A percentile compares a stretch with the other conserved stretches of the same genome.
These are phyloP conservation scores for Agrypnia vestita DNA, from an alignment of 1,140 invertebrate genomes.

Conservation along the genomic window DNA sequence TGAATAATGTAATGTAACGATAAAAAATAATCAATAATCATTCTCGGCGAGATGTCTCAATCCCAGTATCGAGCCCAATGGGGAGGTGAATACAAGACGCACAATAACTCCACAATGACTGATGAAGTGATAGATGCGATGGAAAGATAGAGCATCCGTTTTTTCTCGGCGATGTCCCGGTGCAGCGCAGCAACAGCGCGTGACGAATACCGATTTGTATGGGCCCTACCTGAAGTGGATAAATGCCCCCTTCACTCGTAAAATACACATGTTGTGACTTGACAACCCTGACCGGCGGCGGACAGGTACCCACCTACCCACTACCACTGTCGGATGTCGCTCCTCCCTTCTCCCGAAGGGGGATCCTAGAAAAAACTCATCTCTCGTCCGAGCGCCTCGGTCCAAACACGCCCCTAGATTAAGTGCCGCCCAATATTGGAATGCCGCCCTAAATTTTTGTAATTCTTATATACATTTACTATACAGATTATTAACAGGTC, in stretches of 20 bases:
- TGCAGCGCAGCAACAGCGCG: conserved; percentile 37
- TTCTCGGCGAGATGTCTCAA: conserved; percentile 19
- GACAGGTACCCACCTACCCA: conserved; percentile 16
- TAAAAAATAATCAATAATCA: conserved; percentile 24
- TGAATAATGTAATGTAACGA: no score
- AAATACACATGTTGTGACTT: conserved; percentile 61
- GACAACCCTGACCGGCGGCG: conserved; percentile 50
- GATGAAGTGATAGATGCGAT: conserved; percentile 49
- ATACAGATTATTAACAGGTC: no score
- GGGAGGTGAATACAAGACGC: conserved; percentile 21
- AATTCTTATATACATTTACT: no score
- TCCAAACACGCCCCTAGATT: no score
- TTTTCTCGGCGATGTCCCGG: conserved; percentile 34
- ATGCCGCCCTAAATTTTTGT: no score
- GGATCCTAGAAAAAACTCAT: conserved; percentile 46
- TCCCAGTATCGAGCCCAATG: not conserved
- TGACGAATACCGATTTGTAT: conserved; percentile 59
- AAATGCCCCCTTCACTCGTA: conserved; percentile 51
- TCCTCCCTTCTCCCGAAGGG: conserved; percentile 5
- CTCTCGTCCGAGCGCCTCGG: conserved; percentile 28
- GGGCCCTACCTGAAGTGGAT: conserved; percentile 52
- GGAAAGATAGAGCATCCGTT: conserved; percentile 1
- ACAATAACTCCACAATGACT: conserved; percentile 43
- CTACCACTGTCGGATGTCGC: not conserved
- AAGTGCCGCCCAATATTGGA: no score